Evolutionary conservation across 2,113 vertebrate species (phyloP).

Genomic region (Pipa parva): DNA sequence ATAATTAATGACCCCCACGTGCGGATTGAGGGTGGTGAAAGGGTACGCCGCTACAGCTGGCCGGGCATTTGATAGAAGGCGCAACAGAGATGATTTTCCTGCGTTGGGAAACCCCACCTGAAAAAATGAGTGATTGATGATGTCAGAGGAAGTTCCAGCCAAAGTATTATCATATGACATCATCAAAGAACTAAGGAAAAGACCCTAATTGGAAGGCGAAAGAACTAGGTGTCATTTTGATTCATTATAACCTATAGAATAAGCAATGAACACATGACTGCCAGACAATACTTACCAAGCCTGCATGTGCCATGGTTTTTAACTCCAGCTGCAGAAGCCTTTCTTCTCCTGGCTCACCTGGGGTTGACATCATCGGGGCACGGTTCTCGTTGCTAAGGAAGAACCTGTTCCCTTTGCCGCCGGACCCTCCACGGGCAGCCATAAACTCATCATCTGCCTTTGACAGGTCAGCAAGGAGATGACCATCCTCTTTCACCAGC

Average conservation of each 20-base stretch:
- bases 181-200: too few relatives aligned
- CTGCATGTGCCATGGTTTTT: constrained; percentile 89
- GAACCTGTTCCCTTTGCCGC: constrained; percentile 90
- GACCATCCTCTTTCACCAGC: constrained; percentile 76
- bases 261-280: too few relatives aligned
- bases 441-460: constrained; percentile 72
- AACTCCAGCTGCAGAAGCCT: constrained; percentile 80
- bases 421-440: constrained; percentile 77
- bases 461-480: constrained; percentile 71
- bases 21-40: constrained; percentile 91
- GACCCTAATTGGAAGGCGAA: too few relatives aligned
- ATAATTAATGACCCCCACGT: constrained; percentile 82
- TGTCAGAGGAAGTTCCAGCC: not conserved
- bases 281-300: constrained; percentile 68
- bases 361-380: constrained; percentile 68
- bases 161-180: too few relatives aligned
- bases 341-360: constrained; percentile 75
- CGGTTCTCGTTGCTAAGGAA: constrained; percentile 91
- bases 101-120: constrained; percentile 95
- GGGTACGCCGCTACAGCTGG: constrained; percentile 91
- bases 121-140: constrained; percentile 41
- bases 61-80: constrained; percentile 83
- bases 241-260: not conserved
- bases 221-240: not conserved
- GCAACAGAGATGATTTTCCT: constrained; percentile 88